Base-by-base conservation (phyloP, 2,113 vertebrate genomes). In the Paedocypris sp. region DNA sequence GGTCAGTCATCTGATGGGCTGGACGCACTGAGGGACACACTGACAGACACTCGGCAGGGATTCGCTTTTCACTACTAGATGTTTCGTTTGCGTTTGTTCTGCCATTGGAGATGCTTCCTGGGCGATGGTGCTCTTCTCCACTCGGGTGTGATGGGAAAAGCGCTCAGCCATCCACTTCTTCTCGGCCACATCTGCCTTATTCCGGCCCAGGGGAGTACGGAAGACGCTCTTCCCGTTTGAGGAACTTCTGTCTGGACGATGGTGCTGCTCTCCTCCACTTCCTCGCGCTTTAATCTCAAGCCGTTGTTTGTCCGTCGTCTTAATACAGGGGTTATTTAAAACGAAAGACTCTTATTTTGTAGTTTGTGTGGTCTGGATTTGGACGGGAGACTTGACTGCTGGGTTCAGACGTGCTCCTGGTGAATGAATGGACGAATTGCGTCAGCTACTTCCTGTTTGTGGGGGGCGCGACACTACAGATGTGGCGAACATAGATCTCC, bases 1-100 rank as follows among this genome's bases (percentile, higher is more conserved):
- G 68, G 93, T 98, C 80, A 98, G 95, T 82, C 95, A 98, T 80
- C 90, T 98, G 42, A 98, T 98, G 95, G 95, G 95, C 74, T 98
- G 95, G 95, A 86, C 93, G 76, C 93, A 95, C 13, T 19, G 29
- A 25, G 19, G 48, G 65, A 56, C 58, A 68, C 62, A 68, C 66
- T 68, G n/a, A 65, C 62, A 65, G 61, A 50, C 28, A 73, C 52
- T 90, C 88, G 94, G 89, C 94, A 97, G 94, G 93, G 92, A 97
- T 91, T 88, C 87, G 81, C 84, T 80, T 86, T 83, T 85, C 73
- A 31, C 39, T 53, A 19, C 51, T 51, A 49, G 52, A n/a, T n/a
- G n/a, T 19, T 57, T 41, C 48, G 50, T 42, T 39, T 49, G 22
- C 53, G 45, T 75, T 45, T 68, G 56, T 56, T 66, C 63, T 57